Evolutionary conservation across 2,888 invertebrate genomes (phyloP), one percentile per base, ranked within the genome.

Genomic region (Coenonympha glycerion): DNA sequence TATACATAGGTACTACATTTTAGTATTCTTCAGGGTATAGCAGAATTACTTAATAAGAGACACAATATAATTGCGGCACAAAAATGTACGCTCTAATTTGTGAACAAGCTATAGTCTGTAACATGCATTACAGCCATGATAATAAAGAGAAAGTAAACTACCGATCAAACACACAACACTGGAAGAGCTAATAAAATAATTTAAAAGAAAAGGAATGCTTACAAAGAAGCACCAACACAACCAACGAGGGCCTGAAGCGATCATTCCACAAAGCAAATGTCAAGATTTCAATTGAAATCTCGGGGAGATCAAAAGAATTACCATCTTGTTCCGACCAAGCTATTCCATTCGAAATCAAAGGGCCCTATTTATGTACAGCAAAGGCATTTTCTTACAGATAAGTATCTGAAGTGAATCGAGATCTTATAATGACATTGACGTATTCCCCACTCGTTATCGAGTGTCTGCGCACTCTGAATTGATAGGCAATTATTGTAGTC

Each of bases 281-380:
- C 57, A 53, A 59, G 54, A 58, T 55, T 52, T 53, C 52, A 56
- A 56, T 56, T 56, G 49, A 56, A 56, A 58, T 58, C 49, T 56
- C 34, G 50, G 47, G 42, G 31, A 57, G 53, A 58, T 58, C 56
- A 58, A 58, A 57, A 52, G 58, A 58, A 56, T 59, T 50, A 58
- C 51, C 57, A 53, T 53, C 53, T 52, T 50, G 47, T 57, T 57
- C 53, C 57, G 47, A 53, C 44, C 55, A 57, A 55, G 51, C 36
- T 52, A 49, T 48, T 55, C 47, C 49, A 53, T 53, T 52, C 49
- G 47, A 53, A 52, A 52, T 55, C 52, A 52, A 52, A 47, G 49
- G 49, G 45, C 41, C 51, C 48, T 53, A 56, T 53, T 56, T 55
- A 52, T 41, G 47, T 42, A 50, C 44, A 55, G 47, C 51, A 52